Evolutionary conservation across 2,888 invertebrate species (phyloP), one percentile per base, ranked within the genome.

Genomic region (Leucophenga maculata): DNA sequence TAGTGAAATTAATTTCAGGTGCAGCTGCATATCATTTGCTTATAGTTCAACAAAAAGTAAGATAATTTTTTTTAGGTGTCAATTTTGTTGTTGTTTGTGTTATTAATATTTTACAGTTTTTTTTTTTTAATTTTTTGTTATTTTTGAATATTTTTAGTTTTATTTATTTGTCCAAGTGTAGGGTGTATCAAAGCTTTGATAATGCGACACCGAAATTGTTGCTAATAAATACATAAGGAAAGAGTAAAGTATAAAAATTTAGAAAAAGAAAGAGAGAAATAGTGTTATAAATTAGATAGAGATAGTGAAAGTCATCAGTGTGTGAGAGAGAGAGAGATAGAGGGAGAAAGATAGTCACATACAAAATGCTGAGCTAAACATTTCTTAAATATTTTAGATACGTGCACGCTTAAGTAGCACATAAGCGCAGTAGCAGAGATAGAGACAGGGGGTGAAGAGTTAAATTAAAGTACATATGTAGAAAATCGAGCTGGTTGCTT

Each of bases 191-290:
- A 88, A 85, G 84, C 88, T 88, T 87, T 88, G 88, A 78, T 87
- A 86, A 83, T 88, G 88, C 80, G 87, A 87, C 86, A 88, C 85
- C 85, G 83, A 86, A 83, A 88, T 87, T 83, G 87, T 86, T 78
- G 87, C 88, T 88, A 85, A 81, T 79, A 82, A 77, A 75, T 64
- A 20, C 31, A 74, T 68, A 11, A 69, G 69, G 48, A 71, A 52
- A 31, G 8, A 57, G 55, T n/a, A 39, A 39, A 44, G 14, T 3
- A 39, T 3, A 16, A 6, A 31, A 39, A 62, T 44, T 16, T 71
- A 31, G 50, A 71, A 46, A 69, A 52, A 72, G 64, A 73, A 60
- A 73, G 65, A 69, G 13, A 74, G 69, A 72, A 64, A 70, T 55
- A 59, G 20, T 48, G 39, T 14, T 16, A 65, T 50, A 26, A 65